Conservation (phyloP, 2,797 vertebrate species). For the Muraenolepis orangiensis region DNA sequence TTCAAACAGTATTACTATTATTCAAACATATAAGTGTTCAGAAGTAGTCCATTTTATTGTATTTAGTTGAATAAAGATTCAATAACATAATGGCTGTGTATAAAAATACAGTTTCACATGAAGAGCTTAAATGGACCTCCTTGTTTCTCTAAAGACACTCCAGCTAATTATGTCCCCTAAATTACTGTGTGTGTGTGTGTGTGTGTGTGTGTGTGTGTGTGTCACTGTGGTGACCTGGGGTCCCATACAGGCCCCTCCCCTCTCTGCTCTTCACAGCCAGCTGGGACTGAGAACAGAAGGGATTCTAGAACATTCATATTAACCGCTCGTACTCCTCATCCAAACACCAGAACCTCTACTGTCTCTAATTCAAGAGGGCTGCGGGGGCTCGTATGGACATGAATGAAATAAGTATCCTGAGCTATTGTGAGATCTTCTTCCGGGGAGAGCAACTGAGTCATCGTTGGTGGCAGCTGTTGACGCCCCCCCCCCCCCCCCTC, state of each 20-base stretch:
- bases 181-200: background rate
- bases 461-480: slow-evolving; percentile 38
- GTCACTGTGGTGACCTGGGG: too few relatives aligned
- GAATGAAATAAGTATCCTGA: background rate
- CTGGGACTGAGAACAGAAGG: background rate
- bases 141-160: background rate
- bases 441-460: slow-evolving; percentile 1
- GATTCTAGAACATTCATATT: background rate
- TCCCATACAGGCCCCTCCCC: background rate
- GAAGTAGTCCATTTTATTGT: background rate
- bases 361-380: background rate
- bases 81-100: background rate
- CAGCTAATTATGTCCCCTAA: background rate
- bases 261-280: background rate
- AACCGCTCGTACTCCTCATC: background rate
- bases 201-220: background rate
- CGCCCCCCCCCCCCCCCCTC: slow-evolving; percentile 4
- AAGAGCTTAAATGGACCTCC: background rate
- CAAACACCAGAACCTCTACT: background rate
- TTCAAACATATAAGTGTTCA: background rate
- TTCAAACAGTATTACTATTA: background rate
- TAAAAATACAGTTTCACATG: background rate
- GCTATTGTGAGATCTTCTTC: slow-evolving; percentile 8
- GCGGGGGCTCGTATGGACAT: background rate
- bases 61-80: background rate